Percentiles rank a stretch among this genome's conserved stretches.
Evolutionary conservation across 2,797 vertebrate genomes (phyloP).

Genomic region (Mormyrus hasselquistii): DNA sequence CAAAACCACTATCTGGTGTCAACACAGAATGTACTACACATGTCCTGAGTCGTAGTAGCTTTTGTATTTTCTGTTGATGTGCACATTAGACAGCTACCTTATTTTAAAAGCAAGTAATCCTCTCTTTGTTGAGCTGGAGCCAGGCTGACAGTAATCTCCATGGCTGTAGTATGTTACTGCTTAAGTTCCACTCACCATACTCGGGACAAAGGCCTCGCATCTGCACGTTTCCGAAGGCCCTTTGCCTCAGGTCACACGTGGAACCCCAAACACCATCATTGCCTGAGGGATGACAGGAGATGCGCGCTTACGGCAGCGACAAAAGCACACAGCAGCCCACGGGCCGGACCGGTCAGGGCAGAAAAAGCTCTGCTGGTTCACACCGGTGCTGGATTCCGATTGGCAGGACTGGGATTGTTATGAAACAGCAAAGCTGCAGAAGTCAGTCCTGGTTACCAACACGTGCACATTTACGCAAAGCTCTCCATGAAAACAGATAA

Average conservation of each 20-base stretch:
- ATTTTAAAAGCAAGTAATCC: background rate
- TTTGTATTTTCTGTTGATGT: conserved; percentile 38
- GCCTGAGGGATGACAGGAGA: background rate
- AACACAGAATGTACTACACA: background rate
- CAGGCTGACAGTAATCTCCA: conserved; percentile 1
- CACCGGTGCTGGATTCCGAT: background rate
- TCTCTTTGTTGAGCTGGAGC: background rate
- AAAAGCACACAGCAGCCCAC: background rate
- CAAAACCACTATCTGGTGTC: conserved; percentile 7
- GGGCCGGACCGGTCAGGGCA: background rate
- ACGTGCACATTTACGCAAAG: background rate
- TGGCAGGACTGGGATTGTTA: background rate
- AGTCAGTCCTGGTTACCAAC: background rate
- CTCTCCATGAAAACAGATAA: background rate
- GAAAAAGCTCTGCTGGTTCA: background rate
- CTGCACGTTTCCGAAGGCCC: background rate
- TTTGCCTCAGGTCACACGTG: background rate
- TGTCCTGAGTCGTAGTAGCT: conserved; percentile 25
- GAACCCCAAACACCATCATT: background rate
- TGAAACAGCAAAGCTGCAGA: background rate
- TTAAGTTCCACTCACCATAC: background rate
- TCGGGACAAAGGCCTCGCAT: background rate
- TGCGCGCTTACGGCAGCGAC: background rate
- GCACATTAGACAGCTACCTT: background rate
- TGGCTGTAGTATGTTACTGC: background rate